Conservation (phyloP, 2,113 vertebrate genomes). For the Lepus europaeus region DNA sequence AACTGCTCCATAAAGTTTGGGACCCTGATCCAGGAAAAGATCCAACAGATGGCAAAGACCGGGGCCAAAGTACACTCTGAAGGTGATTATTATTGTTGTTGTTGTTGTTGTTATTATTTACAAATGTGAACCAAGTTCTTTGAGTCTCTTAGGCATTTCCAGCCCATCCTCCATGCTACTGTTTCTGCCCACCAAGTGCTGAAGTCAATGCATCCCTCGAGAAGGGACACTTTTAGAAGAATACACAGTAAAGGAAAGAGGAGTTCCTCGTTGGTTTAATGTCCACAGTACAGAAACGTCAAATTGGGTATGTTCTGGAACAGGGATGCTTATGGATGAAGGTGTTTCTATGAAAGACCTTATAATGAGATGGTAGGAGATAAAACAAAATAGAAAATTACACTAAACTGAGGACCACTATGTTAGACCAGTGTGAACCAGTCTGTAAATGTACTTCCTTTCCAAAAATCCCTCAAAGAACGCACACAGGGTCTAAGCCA, state of each 20-base stretch:
- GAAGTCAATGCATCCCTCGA: neutral
- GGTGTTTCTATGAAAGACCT: neutral
- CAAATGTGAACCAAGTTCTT: slow-evolving; percentile 2
- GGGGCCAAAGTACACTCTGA: neutral
- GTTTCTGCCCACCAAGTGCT: neutral
- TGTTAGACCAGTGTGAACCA: neutral
- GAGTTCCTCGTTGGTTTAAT: neutral
- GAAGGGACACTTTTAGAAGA: neutral
- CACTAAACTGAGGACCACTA: neutral
- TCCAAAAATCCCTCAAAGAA: neutral
- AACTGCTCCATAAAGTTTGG: neutral
- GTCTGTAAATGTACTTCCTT: neutral
- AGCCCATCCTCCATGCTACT: neutral
- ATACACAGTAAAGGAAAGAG: accelerated
- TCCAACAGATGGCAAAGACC: neutral
- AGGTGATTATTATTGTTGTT: neutral
- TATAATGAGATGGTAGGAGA: too few relatives aligned
- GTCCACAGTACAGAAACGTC: neutral
- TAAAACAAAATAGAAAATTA: neutral
- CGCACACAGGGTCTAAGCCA: neutral
- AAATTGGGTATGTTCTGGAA: neutral
- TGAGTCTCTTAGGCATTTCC: neutral
- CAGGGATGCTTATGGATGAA: neutral
- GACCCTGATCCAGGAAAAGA: neutral
- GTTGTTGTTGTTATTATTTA: neutral